Evolutionary conservation across 2,888 invertebrate species (phyloP), one percentile per base, ranked within the genome.

Genomic region (Athripsodes cinereus): DNA sequence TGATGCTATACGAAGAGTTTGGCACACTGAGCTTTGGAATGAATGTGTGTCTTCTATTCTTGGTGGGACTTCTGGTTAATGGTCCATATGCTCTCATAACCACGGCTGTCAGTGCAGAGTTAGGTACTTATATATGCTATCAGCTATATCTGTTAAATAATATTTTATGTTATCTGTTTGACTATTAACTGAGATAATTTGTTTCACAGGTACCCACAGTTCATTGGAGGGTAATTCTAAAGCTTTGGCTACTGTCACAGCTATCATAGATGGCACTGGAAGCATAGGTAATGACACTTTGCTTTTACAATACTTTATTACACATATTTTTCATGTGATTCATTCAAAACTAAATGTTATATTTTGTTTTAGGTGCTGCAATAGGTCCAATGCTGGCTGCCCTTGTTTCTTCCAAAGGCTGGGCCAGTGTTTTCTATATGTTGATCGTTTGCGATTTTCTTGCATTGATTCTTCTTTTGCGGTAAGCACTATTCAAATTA

Each of bases 71-170:
- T 62, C 74, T 96, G 50, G 96, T 97, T 0, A 97, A 97, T 74
- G 97, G 96, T 0, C 97, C 97, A 0, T 97, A 97, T 72, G 92
- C 96, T 3, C 80, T 97, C 54, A 97, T 97, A 69, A 97, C 97
- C 2, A 97, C 97, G 0, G 94, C 96, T 0, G 96, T 97, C 35
- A 92, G 94, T 55, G 93, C 97, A 0, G 96, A 97, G 70, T 79
- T 97, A 5, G 95, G 75, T 75, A 31, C 46, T 20, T 44, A 47
- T 47, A 13, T n/a, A 31, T 11, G 31, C 6, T 31, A 8, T 8
- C 11, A 11, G 11, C 11, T 8, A 31, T 31, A 31, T 11, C 31
- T 8, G 31, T 31, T 8, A 6, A 31, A 31, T 31, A 11, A 8
- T 31, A 11, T 31, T 31, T n/a, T n/a, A n/a, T n/a, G n/a, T n/a